Evolutionary conservation across 2,113 vertebrate genomes (phyloP), one percentile per base, ranked within the genome.

Genomic region (Danio rerio): DNA sequence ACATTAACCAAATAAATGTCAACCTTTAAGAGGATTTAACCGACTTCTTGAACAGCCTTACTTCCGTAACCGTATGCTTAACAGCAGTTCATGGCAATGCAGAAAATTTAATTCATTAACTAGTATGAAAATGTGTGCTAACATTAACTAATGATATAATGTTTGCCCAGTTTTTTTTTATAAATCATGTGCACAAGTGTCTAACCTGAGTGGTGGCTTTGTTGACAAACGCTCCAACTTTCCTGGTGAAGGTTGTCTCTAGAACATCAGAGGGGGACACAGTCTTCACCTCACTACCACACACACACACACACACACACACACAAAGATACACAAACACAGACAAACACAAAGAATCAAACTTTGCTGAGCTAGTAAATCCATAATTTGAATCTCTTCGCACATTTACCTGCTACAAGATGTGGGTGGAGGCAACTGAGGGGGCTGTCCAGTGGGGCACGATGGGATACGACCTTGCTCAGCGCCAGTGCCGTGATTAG

Each of bases 211-310:
- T 94, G 90, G 94, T 92, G 78, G 97, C 94, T 90, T 98, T 99
- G 89, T 97, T 98, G 88, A 99, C 97, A 85, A 99, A 98, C 52
- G 98, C 98, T 82, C 98, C 97, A 21, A 97, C 95, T 89, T 98
- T 99, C 87, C 97, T 93, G 3, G 96, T 94, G 89, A 98, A 97
- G 0, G 96, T 93, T 50, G 94, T 94, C 81, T 97, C 96, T 72
- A 96, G 47, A 5, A 94, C 91, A 80, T 97, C 95, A 0, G 92
- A 92, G 10, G 97, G 96, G 69, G 95, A 96, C 8, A 72, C 83
- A 6, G 92, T 92, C 81, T 95, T 95, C 61, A 93, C 93, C 2
- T 96, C 96, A 0, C 92, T 94, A 81, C 89, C 89, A 70, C 42
- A n/a, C 7, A 79, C 50, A 79, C 20, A 71, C 9, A 78, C 15